phyloP scores from a whole-genome alignment of 2,113 vertebrate species.

The Ursus arctos region DNA sequence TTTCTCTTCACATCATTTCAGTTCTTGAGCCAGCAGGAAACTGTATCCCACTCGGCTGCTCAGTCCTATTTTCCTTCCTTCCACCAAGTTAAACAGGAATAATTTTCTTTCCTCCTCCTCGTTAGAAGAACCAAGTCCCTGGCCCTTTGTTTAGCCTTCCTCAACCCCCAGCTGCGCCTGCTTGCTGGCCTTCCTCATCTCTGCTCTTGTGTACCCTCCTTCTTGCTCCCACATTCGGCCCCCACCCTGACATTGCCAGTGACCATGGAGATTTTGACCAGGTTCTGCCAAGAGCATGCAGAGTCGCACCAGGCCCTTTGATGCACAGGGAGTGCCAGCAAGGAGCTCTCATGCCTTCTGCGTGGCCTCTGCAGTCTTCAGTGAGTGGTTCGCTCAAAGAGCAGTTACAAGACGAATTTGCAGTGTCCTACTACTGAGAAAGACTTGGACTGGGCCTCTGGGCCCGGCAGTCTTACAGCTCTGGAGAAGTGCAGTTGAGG shows the following conservation, averaged over 20 bases:
- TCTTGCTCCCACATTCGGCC: accelerated
- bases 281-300: too few species aligned
- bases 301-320: background rate
- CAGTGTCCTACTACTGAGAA: background rate
- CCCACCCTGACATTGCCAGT: background rate
- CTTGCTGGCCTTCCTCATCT: background rate
- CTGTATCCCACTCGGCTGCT: background rate
- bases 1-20: background rate
- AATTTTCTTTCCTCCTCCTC: background rate
- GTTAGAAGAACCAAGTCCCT: background rate
- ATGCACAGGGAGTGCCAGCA: background rate
- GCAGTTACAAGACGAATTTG: accelerated
- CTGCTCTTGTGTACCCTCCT: background rate
- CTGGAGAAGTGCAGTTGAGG: background rate
- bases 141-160: background rate
- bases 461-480: background rate
- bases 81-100: background rate
- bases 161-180: accelerated
- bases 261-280: background rate
- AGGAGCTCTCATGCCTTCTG: accelerated
- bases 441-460: too few species aligned
- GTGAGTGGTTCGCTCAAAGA: background rate
- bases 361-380: accelerated
- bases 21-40: constrained; percentile 10
- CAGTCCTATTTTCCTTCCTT: background rate